Evolutionary conservation across 1,140 invertebrate genomes (phyloP).

Genomic region (Microvelia longipes): DNA sequence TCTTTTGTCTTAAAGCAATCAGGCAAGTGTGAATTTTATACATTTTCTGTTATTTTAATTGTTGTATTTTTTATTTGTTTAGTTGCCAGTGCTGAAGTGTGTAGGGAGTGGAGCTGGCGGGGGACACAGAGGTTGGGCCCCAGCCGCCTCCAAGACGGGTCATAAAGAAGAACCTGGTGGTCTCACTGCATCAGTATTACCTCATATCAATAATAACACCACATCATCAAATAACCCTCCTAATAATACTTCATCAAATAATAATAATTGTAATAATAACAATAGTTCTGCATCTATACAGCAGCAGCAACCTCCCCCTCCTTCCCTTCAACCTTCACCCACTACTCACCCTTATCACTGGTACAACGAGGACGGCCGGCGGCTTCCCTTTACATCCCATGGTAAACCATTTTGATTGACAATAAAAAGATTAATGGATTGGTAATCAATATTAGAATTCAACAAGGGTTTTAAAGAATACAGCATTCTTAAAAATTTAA

Average conservation of each 20-base stretch:
- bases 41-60: too few species aligned
- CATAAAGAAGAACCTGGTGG: background rate
- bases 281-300: slow-evolving; percentile 3
- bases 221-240: slow-evolving; percentile 15
- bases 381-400: slow-evolving; percentile 20
- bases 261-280: slow-evolving; percentile 19
- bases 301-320: slow-evolving; percentile 12
- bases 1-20: too few species aligned
- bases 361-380: slow-evolving; percentile 16
- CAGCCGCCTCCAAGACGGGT: background rate
- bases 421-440: too few species aligned
- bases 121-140: background rate
- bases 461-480: too few species aligned
- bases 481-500: too few species aligned
- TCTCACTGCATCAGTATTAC: background rate
- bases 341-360: background rate
- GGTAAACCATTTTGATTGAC: too few species aligned
- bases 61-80: background rate
- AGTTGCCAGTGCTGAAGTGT: slow-evolving; percentile 1
- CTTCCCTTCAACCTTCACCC: slow-evolving; percentile 9
- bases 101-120: background rate
- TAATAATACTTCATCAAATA: slow-evolving; percentile 18
- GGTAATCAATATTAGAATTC: too few species aligned
- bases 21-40: too few species aligned
- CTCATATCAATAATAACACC: slow-evolving; percentile 15